A percentile compares a stretch with the other conserved stretches of the same genome.
Evolutionary conservation across 30 jellyfish, hydroid and myxozoan genomes (phyloP).

Genomic region (Aurelia sp.): DNA sequence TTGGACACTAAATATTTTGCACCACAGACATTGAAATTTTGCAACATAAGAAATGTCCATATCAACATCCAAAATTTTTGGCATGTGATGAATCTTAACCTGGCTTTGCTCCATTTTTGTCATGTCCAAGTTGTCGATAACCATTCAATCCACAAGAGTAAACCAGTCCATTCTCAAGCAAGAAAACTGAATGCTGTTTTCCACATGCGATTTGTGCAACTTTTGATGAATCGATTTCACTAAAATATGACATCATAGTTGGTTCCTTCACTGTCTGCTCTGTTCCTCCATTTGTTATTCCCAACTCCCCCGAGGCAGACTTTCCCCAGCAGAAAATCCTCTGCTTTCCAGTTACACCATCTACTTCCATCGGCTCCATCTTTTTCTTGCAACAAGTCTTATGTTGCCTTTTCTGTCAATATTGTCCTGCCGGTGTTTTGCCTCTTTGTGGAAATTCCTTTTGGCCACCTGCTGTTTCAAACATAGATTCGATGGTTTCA

Average conservation of each 20-base stretch:
- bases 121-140: conserved; percentile 55
- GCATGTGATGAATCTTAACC: not conserved
- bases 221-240: not conserved
- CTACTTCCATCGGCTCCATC: conserved; percentile 54
- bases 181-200: conserved; percentile 68
- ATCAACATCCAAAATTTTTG: too few relatives aligned
- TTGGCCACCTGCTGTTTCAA: too few relatives aligned
- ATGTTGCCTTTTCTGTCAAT: too few relatives aligned
- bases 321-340: conserved; percentile 50
- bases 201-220: conserved; percentile 68
- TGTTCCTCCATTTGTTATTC: not conserved
- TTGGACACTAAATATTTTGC: too few relatives aligned
- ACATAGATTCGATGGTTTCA: too few relatives aligned
- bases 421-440: too few relatives aligned
- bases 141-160: conserved; percentile 82
- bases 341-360: conserved; percentile 1
- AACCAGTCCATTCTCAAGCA: conserved; percentile 65
- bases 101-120: conserved; percentile 20
- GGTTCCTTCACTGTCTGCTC: conserved; percentile 19
- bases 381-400: not conserved
- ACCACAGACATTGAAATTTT: too few relatives aligned
- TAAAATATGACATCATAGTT: conserved; percentile 6
- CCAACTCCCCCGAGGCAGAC: conserved; percentile 48
- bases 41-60: too few relatives aligned
- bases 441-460: too few relatives aligned